Evolutionary conservation across 1,140 invertebrate genomes (phyloP), one percentile per base, ranked within the genome.

Genomic region (Xylocopa sonorina): DNA sequence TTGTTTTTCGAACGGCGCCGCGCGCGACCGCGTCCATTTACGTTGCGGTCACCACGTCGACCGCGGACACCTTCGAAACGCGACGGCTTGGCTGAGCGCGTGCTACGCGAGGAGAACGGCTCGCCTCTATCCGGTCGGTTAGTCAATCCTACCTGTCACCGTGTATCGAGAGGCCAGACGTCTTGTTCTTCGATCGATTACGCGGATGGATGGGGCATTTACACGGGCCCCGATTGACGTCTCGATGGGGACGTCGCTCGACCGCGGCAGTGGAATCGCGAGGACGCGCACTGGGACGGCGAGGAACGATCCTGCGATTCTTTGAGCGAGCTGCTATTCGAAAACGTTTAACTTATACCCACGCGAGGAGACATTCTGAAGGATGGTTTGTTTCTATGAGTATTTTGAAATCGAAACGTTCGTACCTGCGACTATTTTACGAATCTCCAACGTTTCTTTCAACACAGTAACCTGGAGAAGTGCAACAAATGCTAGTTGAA

Each of bases 11-110:
- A 75, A 24, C 68, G 50, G 78, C 34, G 71, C 67, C 68, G 68
- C 73, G 57, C 41, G 51, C 74, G 57, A 81, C 73, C 82, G 69
- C 78, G 66, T 78, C 76, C 83, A 82, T 82, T 85, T 85, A 82
- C 57, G 84, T 81, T 82, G 86, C 80, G 86, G 86, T 87, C 80
- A 84, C 79, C 80, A 84, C 79, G 74, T 78, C 75, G 71, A 69
- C 74, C 68, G 21, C 82, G 69, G 57, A 86, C 84, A 79, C 66
- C 73, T 77, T 58, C 43, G 53, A 64, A 82, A 74, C 73, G 55
- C 64, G 58, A 72, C 51, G 74, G 51, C 74, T n/a, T n/a, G n/a
- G n/a, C n/a, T n/a, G n/a, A n/a, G n/a, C n/a, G n/a, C n/a, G n/a
- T n/a, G n/a, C n/a, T n/a, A n/a, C n/a, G n/a, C n/a, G n/a, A n/a